These are phyloP conservation scores for Drusus annulatus DNA, from an alignment of 1,140 invertebrate species.

Conservation along the genomic window DNA sequence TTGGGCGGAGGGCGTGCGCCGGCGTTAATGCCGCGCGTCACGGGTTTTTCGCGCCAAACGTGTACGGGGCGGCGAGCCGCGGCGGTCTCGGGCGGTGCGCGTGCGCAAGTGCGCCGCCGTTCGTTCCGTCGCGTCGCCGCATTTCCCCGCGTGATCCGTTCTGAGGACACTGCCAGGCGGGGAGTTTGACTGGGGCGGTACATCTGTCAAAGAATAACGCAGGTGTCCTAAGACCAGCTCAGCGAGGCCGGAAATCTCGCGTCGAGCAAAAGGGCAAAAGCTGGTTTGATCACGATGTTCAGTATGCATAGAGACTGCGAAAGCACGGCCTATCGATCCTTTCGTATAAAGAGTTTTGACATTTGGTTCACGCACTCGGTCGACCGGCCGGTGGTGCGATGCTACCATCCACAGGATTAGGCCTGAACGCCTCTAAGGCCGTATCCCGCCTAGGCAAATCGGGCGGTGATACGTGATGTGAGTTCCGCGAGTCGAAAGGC, in stretches of 20 bases:
- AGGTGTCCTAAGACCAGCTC: conserved; percentile 90
- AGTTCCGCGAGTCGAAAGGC: conserved; percentile 71
- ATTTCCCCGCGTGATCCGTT: conserved; percentile 46
- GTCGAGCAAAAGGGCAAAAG: conserved; percentile 89
- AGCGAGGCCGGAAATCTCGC: conserved; percentile 88
- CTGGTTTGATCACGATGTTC: conserved; percentile 79
- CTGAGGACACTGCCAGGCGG: conserved; percentile 80
- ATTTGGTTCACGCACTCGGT: conserved; percentile 82
- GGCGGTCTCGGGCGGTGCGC: too few species aligned
- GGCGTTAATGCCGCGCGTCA: conserved; percentile 43
- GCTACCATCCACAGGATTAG: conserved; percentile 88
- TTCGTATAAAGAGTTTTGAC: conserved; percentile 83
- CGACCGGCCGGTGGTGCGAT: conserved; percentile 80
- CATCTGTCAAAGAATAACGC: conserved; percentile 86
- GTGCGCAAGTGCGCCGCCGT: too few species aligned
- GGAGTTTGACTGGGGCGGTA: conserved; percentile 90
- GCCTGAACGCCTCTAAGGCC: conserved; percentile 88
- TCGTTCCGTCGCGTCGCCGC: too few species aligned
- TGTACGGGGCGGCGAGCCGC: conserved; percentile 44
- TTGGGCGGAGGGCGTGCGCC: conserved; percentile 31
- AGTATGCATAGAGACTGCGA: conserved; percentile 79
- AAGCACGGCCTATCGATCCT: conserved; percentile 88
- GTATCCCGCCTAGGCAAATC: conserved; percentile 78
- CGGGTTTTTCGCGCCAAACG: conserved; percentile 46
- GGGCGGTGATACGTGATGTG: conserved; percentile 69